These are phyloP conservation scores for Xiphydria camelus DNA, from an alignment of 2,888 invertebrate species.

Conservation along the genomic window DNA sequence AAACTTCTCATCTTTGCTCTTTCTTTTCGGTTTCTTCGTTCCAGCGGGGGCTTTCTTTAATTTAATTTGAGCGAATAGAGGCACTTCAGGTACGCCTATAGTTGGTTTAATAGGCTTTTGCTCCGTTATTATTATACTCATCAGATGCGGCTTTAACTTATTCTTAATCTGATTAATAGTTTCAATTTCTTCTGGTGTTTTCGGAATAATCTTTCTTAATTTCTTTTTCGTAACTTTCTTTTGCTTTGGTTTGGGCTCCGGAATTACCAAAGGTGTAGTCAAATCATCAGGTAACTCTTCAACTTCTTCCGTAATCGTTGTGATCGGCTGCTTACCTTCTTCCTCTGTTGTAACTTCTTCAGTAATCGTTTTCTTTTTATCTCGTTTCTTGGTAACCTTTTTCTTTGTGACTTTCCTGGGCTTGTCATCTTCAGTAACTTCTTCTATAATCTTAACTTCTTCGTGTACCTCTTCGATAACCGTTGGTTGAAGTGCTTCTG, in stretches of 20 bases:
- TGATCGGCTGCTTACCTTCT: slow-evolving; percentile 11
- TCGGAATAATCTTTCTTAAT: too few relatives aligned
- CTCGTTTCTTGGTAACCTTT: slow-evolving; percentile 31
- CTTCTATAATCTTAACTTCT: slow-evolving; percentile 24
- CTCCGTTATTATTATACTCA: slow-evolving; percentile 65
- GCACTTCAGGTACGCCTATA: slow-evolving; percentile 62
- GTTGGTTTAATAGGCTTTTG: slow-evolving; percentile 65
- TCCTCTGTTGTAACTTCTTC: slow-evolving; percentile 9
- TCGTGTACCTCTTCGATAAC: slow-evolving; percentile 33
- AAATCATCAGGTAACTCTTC: slow-evolving; percentile 13
- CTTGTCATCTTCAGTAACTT: slow-evolving; percentile 26
- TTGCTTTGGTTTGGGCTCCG: slow-evolving; percentile 27
- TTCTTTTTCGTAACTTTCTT: slow-evolving; percentile 26
- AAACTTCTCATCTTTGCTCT: slow-evolving; percentile 42
- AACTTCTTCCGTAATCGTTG: slow-evolving; percentile 5
- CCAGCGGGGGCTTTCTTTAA: slow-evolving; percentile 63
- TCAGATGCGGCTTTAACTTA: slow-evolving; percentile 47
- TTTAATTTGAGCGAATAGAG: slow-evolving; percentile 68
- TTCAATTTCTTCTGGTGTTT: slow-evolving; percentile 19
- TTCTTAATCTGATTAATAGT: slow-evolving; percentile 32
- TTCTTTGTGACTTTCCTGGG: slow-evolving; percentile 27
- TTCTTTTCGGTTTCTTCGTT: slow-evolving; percentile 58
- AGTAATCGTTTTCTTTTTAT: slow-evolving; percentile 27
- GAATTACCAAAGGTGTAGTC: slow-evolving; percentile 47
- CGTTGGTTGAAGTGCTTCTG: slow-evolving; percentile 14